Conservation (phyloP, 2,797 vertebrate genomes). For the Cynopterus sphinx region DNA sequence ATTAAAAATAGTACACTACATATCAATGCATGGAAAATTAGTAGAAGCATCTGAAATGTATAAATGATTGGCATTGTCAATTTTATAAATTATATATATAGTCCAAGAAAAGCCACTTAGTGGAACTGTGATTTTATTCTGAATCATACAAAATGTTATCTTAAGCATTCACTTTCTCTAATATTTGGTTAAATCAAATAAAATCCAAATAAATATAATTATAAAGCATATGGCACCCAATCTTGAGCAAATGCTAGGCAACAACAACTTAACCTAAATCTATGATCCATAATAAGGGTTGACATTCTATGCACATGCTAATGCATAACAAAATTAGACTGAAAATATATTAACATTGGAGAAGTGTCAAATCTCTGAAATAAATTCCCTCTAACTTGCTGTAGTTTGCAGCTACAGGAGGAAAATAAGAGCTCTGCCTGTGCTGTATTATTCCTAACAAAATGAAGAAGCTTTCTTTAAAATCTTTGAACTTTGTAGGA, state of each 20-base stretch:
- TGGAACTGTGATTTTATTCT: slow-evolving; percentile 20
- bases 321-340: slow-evolving; percentile 33
- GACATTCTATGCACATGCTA: background rate
- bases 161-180: slow-evolving; percentile 52
- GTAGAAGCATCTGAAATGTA: background rate
- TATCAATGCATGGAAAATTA: background rate
- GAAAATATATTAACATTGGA: slow-evolving; percentile 37
- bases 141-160: background rate
- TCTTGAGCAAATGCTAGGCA: slow-evolving; percentile 79
- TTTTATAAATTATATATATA: background rate
- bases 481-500: background rate
- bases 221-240: slow-evolving; percentile 61
- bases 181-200: slow-evolving; percentile 61
- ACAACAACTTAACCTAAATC: slow-evolving; percentile 73
- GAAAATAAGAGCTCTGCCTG: background rate
- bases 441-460: background rate
- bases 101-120: background rate
- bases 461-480: background rate
- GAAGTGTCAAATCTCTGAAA: background rate
- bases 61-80: background rate
- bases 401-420: background rate
- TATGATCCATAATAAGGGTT: slow-evolving; percentile 48
- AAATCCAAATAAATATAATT: slow-evolving; percentile 78
- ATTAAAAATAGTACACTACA: background rate
- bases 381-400: slow-evolving; percentile 15